Conservation (phyloP, 2,797 vertebrate genomes). For the Nyctibius grandis region DNA sequence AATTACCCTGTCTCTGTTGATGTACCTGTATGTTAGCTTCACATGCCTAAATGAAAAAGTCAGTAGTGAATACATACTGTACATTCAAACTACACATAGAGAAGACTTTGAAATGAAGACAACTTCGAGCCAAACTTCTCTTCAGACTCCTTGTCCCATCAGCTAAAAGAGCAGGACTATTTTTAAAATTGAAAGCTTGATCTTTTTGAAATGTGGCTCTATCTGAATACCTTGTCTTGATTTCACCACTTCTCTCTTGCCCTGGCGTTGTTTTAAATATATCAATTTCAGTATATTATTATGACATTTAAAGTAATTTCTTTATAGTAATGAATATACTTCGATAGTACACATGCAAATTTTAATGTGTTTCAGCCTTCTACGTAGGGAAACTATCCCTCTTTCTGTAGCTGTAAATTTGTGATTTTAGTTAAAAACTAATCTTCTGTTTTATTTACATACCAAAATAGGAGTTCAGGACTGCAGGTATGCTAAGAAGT, state of each 20-base stretch:
- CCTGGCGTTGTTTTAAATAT: not conserved
- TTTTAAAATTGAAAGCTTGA: not conserved
- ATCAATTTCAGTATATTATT: not conserved
- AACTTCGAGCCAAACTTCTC: not conserved
- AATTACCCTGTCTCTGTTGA: not conserved
- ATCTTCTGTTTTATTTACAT: not conserved
- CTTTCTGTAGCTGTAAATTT: not conserved
- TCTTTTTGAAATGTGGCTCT: not conserved
- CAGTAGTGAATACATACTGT: not conserved
- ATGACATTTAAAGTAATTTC: not conserved
- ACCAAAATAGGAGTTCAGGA: not conserved
- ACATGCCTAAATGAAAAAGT: not conserved
- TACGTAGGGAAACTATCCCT: not conserved
- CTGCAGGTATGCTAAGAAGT: not conserved
- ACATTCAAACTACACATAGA: not conserved
- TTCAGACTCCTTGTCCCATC: not conserved
- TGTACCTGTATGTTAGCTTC: not conserved
- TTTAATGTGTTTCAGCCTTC: not conserved
- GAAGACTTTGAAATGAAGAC: not conserved
- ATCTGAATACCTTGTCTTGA: not conserved
- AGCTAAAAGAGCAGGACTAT: not conserved
- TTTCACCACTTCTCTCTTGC: not conserved
- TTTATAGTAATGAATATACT: not conserved
- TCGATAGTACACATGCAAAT: not conserved
- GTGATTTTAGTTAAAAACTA: not conserved